These are phyloP conservation scores for Aporophyla nigra DNA, from an alignment of 2,888 invertebrate genomes.

Conservation along the genomic window DNA sequence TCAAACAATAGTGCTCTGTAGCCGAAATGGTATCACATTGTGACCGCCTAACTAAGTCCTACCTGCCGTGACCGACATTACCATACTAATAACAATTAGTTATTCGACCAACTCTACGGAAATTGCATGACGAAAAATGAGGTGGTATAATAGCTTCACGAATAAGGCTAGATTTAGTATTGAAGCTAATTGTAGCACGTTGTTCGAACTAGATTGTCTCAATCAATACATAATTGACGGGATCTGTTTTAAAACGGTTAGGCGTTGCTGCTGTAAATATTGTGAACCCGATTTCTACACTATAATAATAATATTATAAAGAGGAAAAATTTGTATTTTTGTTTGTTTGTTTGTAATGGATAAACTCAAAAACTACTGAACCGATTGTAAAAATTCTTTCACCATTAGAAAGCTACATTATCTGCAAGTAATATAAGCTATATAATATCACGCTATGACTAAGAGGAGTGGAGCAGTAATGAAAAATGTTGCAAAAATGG, in stretches of 20 bases:
- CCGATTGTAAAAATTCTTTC: too few relatives aligned
- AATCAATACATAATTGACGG: constrained; percentile 8
- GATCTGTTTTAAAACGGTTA: neutral
- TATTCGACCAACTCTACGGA: constrained; percentile 50
- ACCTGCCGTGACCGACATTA: constrained; percentile 59
- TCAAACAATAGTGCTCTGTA: constrained; percentile 28
- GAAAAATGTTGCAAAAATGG: too few relatives aligned
- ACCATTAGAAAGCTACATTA: too few relatives aligned
- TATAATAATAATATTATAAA: too few relatives aligned
- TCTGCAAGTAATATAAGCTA: too few relatives aligned
- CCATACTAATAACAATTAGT: constrained; percentile 61
- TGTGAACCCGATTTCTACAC: neutral
- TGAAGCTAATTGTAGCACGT: constrained; percentile 20
- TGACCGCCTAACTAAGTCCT: constrained; percentile 35
- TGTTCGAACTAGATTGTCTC: constrained; percentile 21
- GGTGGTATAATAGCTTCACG: constrained; percentile 50
- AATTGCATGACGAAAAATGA: constrained; percentile 61
- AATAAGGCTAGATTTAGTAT: constrained; percentile 40
- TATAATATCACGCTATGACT: too few relatives aligned
- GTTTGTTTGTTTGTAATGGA: too few relatives aligned
- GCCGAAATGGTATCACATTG: constrained; percentile 44
- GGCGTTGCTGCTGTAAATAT: neutral
- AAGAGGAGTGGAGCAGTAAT: too few relatives aligned
- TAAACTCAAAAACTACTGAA: too few relatives aligned
- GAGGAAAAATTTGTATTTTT: too few relatives aligned